A percentile compares a stretch with the other conserved stretches of the same genome.
Evolutionary conservation across 2,888 invertebrate genomes (phyloP).

Genomic region (Eubasilissa splendida): DNA sequence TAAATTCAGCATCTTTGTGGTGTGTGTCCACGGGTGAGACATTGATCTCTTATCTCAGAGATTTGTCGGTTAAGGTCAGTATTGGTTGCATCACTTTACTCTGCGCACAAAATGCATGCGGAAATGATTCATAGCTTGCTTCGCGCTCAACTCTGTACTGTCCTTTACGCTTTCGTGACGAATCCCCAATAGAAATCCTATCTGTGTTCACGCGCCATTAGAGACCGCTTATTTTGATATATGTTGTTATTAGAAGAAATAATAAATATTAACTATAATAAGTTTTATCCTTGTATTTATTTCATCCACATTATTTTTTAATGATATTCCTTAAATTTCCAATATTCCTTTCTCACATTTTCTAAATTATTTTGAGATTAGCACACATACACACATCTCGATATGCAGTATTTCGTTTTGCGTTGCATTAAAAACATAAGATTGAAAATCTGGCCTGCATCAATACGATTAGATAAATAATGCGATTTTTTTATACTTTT

Average conservation of each 20-base stretch:
- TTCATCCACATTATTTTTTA: background rate
- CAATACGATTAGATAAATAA: no score
- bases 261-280: slow-evolving; percentile 10
- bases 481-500: no score
- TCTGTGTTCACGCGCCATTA: background rate
- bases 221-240: slow-evolving; percentile 22
- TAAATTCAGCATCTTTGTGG: background rate
- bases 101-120: background rate
- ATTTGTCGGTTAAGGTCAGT: background rate
- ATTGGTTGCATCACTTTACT: background rate
- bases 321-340: no score
- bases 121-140: background rate
- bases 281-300: background rate
- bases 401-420: no score
- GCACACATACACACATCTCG: no score
- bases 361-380: no score
- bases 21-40: background rate
- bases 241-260: slow-evolving; percentile 4
- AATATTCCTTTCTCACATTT: no score
- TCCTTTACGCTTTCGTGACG: background rate
- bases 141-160: background rate
- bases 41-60: no score
- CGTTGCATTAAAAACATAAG: no score
- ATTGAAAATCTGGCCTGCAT: no score
- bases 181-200: background rate